Conservation (phyloP, 2,888 invertebrate species). For the Caenorhabditis sp. region DNA sequence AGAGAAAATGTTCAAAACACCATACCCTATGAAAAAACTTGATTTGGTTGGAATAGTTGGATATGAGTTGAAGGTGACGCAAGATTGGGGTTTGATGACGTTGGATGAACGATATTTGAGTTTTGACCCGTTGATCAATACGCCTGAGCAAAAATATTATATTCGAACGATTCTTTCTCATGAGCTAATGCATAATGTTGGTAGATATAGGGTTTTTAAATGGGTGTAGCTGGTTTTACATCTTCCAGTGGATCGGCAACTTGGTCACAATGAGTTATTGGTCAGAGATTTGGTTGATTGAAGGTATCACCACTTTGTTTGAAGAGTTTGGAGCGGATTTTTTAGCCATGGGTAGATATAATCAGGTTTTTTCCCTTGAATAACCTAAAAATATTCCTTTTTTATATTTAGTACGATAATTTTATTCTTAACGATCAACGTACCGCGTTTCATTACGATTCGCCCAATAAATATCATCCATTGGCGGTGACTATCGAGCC, state of each 20-base stretch:
- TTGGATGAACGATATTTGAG: neutral
- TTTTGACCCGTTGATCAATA: neutral
- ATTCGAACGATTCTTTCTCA: neutral
- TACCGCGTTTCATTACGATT: neutral
- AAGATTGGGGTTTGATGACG: neutral
- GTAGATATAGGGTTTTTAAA: too few relatives aligned
- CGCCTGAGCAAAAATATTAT: neutral
- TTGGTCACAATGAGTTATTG: neutral
- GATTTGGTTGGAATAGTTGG: neutral
- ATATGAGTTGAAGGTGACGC: neutral
- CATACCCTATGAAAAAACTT: neutral
- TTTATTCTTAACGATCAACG: neutral
- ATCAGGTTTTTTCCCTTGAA: neutral
- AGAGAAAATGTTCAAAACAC: neutral
- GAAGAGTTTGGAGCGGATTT: neutral
- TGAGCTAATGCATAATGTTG: neutral
- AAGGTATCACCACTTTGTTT: neutral
- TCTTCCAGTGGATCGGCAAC: neutral
- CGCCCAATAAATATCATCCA: neutral
- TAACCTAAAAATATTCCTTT: too few relatives aligned
- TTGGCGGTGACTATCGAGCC: neutral
- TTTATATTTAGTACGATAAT: neutral
- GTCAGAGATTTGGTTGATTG: neutral
- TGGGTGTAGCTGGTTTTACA: neutral
- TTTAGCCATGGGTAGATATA: neutral